A percentile compares a stretch with the other conserved stretches of the same genome.
Conservation (phyloP, 64 coral and sea anemone genomes). For the Catalaphyllia jardinei region DNA sequence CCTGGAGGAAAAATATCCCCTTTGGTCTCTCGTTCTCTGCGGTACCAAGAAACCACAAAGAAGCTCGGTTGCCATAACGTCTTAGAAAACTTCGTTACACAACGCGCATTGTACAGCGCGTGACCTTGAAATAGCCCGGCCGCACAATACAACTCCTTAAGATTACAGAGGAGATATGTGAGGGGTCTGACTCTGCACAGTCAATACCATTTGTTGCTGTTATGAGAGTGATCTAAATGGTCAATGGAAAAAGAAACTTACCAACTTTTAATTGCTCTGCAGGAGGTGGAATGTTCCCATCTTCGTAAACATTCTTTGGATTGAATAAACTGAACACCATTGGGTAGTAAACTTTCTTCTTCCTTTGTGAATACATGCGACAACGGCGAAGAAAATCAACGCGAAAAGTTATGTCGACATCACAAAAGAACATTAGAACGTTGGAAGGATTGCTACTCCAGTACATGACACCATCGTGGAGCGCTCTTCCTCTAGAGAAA, state of each 20-base stretch:
- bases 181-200: too few species aligned
- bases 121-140: too few species aligned
- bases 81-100: too few species aligned
- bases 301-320: slow-evolving; percentile 80
- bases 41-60: too few species aligned
- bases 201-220: too few species aligned
- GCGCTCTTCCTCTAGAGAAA: slow-evolving; percentile 81
- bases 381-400: slow-evolving; percentile 75
- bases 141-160: too few species aligned
- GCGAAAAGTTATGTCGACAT: slow-evolving; percentile 87
- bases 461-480: slow-evolving; percentile 89
- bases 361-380: slow-evolving; percentile 68
- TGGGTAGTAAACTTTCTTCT: slow-evolving; percentile 83
- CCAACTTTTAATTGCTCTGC: slow-evolving; percentile 71
- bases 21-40: too few species aligned
- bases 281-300: slow-evolving; percentile 53
- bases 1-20: too few species aligned
- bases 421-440: slow-evolving; percentile 93
- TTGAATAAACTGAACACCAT: slow-evolving; percentile 96
- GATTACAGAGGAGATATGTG: too few species aligned
- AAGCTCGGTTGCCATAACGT: too few species aligned
- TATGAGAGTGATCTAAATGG: too few species aligned
- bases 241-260: slow-evolving; percentile 23
- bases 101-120: too few species aligned
- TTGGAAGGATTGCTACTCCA: slow-evolving; percentile 65